Conservation (phyloP, 2,797 vertebrate species). For the Heterohyrax brucei region DNA sequence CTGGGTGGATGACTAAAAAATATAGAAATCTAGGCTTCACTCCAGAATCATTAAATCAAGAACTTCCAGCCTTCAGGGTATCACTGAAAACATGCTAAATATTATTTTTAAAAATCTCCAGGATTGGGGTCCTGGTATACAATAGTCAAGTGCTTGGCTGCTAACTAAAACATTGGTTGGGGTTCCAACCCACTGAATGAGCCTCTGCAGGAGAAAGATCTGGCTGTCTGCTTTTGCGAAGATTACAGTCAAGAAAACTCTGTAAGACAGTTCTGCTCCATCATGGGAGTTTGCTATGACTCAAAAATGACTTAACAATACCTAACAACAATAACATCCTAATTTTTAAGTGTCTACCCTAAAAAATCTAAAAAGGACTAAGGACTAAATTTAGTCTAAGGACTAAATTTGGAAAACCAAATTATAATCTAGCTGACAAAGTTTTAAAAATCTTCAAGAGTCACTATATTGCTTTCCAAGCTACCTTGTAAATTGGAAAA, state of each 20-base stretch:
- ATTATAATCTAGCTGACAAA: neutral
- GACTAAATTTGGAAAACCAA: neutral
- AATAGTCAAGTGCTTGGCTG: no score
- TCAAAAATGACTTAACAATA: no score
- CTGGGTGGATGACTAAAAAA: neutral
- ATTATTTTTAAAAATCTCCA: no score
- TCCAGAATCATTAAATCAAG: neutral
- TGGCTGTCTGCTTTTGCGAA: no score
- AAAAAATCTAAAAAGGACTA: neutral
- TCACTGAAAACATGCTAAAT: no score
- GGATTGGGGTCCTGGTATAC: neutral
- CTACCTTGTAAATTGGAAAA: conserved; percentile 17
- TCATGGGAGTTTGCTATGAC: no score
- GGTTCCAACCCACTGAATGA: no score
- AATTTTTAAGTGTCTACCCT: neutral
- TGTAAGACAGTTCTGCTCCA: no score
- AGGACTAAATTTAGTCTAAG: neutral
- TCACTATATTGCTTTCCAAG: neutral
- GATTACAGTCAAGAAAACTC: no score
- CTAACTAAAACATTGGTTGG: no score
- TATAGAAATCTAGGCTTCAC: neutral
- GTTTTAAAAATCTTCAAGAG: conserved; percentile 29
- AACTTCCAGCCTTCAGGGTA: neutral
- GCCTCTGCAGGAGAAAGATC: no score
- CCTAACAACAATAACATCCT: neutral